Conservation (phyloP, 2,797 vertebrate genomes). For the Sternotherus odoratus region DNA sequence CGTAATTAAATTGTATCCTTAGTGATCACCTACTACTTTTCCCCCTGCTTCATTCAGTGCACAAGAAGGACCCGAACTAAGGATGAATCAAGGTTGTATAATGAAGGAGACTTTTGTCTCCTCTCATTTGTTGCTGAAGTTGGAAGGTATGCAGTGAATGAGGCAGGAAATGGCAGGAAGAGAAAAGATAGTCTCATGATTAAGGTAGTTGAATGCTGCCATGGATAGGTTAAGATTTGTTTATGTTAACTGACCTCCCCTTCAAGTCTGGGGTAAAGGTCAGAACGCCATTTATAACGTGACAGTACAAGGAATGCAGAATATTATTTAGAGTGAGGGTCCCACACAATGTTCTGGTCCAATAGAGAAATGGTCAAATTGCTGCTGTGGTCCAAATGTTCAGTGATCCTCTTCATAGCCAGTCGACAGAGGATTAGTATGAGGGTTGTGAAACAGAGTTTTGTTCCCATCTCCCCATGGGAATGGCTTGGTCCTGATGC, state of each 20-base stretch:
- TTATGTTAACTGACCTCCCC: conserved; percentile 79
- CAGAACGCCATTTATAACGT: conserved; percentile 18
- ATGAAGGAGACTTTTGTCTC: accelerated
- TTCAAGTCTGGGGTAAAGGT: conserved; percentile 25
- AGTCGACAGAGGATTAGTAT: conserved; percentile 89
- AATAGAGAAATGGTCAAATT: conserved; percentile 72
- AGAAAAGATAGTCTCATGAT: neutral
- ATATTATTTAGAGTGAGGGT: conserved; percentile 26
- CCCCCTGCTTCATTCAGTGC: accelerated
- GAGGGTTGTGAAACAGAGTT: conserved; percentile 92
- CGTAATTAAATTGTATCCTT: too few species aligned
- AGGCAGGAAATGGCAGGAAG: neutral
- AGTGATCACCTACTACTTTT: accelerated
- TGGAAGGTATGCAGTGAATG: accelerated
- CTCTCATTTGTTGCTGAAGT: neutral
- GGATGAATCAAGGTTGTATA: neutral
- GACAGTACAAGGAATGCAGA: conserved; percentile 4
- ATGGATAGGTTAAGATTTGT: conserved; percentile 49
- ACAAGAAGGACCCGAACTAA: neutral
- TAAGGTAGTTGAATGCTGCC: neutral
- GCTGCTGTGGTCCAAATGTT: conserved; percentile 64
- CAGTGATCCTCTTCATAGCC: conserved; percentile 91
- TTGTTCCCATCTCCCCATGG: conserved; percentile 96
- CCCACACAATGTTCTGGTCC: conserved; percentile 73
- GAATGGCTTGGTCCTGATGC: conserved; percentile 95